phyloP scores from a whole-genome alignment of 2,888 invertebrate genomes.

The Synergus gifuensis region DNA sequence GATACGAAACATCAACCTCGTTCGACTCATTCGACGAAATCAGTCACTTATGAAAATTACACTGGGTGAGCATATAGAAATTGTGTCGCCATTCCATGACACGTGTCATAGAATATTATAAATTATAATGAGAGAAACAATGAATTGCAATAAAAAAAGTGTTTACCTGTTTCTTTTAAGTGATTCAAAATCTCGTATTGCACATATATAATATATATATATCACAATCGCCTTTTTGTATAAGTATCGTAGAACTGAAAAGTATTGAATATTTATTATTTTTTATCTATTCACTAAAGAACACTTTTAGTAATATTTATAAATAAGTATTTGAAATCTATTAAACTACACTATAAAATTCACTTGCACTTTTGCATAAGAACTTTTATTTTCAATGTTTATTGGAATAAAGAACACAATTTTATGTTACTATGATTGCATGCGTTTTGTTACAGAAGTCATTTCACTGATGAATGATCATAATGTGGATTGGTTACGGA shows the following conservation, averaged over 20 bases:
- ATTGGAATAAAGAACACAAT: neutral
- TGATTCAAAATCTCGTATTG: neutral
- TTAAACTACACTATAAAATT: neutral
- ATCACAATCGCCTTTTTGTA: neutral
- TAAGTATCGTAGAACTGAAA: neutral
- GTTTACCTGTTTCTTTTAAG: conserved; percentile 3
- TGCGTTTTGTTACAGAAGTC: neutral
- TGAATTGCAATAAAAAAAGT: neutral
- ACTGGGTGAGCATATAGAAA: conserved; percentile 3
- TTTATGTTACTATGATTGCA: conserved; percentile 3
- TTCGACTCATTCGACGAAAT: conserved; percentile 16
- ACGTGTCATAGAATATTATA: neutral
- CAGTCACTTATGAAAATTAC: conserved; percentile 30
- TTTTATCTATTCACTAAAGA: neutral
- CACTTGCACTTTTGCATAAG: conserved; percentile 25
- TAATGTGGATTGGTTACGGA: neutral
- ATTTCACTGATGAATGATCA: conserved; percentile 11
- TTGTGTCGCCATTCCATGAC: conserved; percentile 11
- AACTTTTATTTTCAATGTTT: neutral
- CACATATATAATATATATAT: neutral
- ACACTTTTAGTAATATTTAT: neutral
- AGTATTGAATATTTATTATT: neutral
- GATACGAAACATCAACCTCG: conserved; percentile 29
- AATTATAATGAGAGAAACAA: conserved; percentile 2
- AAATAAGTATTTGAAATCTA: neutral